A percentile compares a stretch with the other conserved stretches of the same genome.
phyloP scores from a whole-genome alignment of 2,888 invertebrate species.

The Palloptera scutellata region DNA sequence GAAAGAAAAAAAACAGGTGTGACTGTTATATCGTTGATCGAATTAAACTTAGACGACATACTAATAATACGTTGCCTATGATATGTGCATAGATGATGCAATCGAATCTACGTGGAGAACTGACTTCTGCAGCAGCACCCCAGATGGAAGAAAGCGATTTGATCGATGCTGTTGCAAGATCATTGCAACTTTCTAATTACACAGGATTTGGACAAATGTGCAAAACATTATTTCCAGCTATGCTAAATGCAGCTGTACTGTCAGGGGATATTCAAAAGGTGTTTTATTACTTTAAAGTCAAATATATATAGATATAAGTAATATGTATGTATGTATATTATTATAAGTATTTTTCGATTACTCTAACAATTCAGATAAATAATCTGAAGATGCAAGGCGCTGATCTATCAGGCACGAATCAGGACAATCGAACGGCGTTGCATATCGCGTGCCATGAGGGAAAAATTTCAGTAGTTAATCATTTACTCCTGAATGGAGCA shows the following conservation, averaged over 20 bases:
- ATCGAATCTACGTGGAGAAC: conserved; percentile 80
- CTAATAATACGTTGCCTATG: not conserved
- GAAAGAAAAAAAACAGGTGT: conserved; percentile 72
- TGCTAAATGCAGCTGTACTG: conserved; percentile 72
- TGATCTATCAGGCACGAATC: conserved; percentile 76
- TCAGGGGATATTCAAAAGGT: conserved; percentile 67
- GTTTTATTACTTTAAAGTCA: conserved; percentile 39
- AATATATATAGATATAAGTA: not conserved
- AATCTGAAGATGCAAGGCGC: conserved; percentile 70
- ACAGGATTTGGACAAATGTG: conserved; percentile 68
- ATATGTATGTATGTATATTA: no score
- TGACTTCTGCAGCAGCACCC: conserved; percentile 66
- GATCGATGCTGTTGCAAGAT: conserved; percentile 69
- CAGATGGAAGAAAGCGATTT: conserved; percentile 66
- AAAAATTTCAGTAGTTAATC: conserved; percentile 72
- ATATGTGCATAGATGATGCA: conserved; percentile 73
- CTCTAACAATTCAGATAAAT: conserved; percentile 45
- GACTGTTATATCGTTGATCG: conserved; percentile 18
- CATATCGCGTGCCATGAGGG: conserved; percentile 83
- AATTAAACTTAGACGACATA: not conserved
- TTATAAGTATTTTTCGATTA: not conserved
- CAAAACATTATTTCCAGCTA: conserved; percentile 73
- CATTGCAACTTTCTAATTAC: conserved; percentile 67
- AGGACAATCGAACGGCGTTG: conserved; percentile 79
- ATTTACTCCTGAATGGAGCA: conserved; percentile 79